These are phyloP conservation scores for Holocentrus rufus DNA, from an alignment of 2,797 vertebrate species.

Conservation along the genomic window DNA sequence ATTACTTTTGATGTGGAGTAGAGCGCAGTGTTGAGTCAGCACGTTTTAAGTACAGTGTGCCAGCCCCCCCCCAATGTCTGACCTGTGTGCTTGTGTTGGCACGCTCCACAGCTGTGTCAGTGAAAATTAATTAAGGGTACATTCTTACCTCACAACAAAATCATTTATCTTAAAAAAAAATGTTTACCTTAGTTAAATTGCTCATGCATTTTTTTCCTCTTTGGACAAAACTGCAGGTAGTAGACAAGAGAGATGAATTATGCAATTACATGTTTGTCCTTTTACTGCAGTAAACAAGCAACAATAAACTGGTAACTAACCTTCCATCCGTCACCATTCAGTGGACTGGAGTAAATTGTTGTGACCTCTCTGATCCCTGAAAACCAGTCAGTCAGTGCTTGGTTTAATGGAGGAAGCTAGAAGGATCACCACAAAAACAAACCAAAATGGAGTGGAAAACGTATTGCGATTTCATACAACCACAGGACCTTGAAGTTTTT, in stretches of 20 bases:
- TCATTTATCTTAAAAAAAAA: constrained; percentile 12
- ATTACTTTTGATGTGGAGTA: constrained; percentile 57
- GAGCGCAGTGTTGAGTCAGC: constrained; percentile 70
- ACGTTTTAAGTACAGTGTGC: constrained; percentile 49
- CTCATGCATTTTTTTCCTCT: constrained; percentile 18
- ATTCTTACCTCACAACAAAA: constrained; percentile 46
- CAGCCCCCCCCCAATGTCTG: constrained; percentile 37
- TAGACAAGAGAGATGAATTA: constrained; percentile 43
- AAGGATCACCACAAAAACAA: too few species aligned
- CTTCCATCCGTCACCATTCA: too few species aligned
- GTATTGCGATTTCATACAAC: not conserved
- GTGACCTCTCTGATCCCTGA: too few species aligned
- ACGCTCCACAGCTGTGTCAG: constrained; percentile 66
- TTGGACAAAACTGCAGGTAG: constrained; percentile 30
- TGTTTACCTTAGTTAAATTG: not conserved
- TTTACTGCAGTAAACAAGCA: not conserved
- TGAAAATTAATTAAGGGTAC: constrained; percentile 47
- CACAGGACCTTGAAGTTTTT: not conserved
- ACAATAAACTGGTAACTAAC: too few species aligned
- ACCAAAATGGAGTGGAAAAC: too few species aligned
- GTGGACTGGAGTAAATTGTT: too few species aligned
- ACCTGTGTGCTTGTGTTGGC: constrained; percentile 58
- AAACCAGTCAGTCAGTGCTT: too few species aligned
- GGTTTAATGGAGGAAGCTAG: too few species aligned
- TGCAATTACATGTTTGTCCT: constrained; percentile 36